Conservation (phyloP, 1,140 invertebrate species). For the Heliconius melpomene region DNA sequence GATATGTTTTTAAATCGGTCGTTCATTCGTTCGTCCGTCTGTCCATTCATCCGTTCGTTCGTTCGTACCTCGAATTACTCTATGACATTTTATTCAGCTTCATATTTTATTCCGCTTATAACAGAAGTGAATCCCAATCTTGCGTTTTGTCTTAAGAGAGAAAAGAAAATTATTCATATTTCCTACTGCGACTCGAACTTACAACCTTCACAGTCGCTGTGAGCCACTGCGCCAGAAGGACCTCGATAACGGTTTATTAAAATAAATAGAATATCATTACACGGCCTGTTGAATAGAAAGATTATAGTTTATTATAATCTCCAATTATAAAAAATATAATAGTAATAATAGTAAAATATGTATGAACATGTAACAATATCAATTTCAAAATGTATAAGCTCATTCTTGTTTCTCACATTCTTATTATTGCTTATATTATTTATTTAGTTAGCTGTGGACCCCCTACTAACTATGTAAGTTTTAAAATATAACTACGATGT, state of each 20-base stretch:
- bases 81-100: too few relatives aligned
- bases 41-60: too few relatives aligned
- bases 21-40: too few relatives aligned
- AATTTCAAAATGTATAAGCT: constrained; percentile 1
- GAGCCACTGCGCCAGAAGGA: background rate
- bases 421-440: constrained; percentile 24
- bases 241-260: background rate
- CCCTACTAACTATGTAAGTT: constrained; percentile 40
- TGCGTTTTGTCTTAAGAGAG: too few relatives aligned
- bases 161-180: too few relatives aligned
- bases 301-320: background rate
- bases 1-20: too few relatives aligned
- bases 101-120: too few relatives aligned
- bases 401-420: background rate
- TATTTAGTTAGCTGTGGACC: constrained; percentile 7
- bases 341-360: background rate
- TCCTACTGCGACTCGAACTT: background rate
- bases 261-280: background rate
- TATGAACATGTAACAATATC: background rate
- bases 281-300: background rate
- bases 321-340: background rate
- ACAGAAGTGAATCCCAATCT: too few relatives aligned
- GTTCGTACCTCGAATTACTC: too few relatives aligned
- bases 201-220: too few relatives aligned
- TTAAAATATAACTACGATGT: background rate